Evolutionary conservation across 2,113 vertebrate genomes (phyloP), one percentile per base, ranked within the genome.

Genomic region (Plectropomus leopardus): DNA sequence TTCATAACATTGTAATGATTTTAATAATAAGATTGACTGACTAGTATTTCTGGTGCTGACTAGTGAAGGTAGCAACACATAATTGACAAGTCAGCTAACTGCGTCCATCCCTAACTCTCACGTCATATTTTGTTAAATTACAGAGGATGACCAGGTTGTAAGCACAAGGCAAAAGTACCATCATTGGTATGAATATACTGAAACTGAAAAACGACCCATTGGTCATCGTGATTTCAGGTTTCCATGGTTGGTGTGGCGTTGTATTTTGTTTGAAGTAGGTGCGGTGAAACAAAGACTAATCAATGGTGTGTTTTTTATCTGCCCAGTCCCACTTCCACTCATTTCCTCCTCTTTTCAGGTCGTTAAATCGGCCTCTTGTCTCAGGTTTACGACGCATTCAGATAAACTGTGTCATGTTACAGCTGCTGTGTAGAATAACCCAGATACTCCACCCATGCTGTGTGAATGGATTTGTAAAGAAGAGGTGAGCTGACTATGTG

Each of bases 341-440:
- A 13, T 45, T 78, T 86, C 54, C 78, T 76, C 3, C 66, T 82
- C 44, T 48, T 60, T 83, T 65, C 61, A 63, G 58, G 34, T 32
- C 11, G 7, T 85, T 82, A 71, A 86, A 72, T 86, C 72, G 44
- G 77, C 82, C 66, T 76, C 80, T 73, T 54, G 83, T 82, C 78
- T 93, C 90, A 72, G 78, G 78, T 93, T 91, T 79, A 87, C 84
- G 77, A 19, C 72, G 13, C 24, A 45, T 78, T 79, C 86, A 83
- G 77, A 87, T 78, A 86, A 83, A 82, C 76, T 78, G 89, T 83
- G 80, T 94, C 85, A 11, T 72, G 86, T 93, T 92, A 88, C 90
- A 82, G 67, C 70, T 60, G 71, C 81, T 80, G 69, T 53, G 72
- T 51, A 57, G 66, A 83, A 85, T 67, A 89, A 85, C 83, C 85